Evolutionary conservation across 2,113 vertebrate genomes (phyloP).

Genomic region (Solea solea): DNA sequence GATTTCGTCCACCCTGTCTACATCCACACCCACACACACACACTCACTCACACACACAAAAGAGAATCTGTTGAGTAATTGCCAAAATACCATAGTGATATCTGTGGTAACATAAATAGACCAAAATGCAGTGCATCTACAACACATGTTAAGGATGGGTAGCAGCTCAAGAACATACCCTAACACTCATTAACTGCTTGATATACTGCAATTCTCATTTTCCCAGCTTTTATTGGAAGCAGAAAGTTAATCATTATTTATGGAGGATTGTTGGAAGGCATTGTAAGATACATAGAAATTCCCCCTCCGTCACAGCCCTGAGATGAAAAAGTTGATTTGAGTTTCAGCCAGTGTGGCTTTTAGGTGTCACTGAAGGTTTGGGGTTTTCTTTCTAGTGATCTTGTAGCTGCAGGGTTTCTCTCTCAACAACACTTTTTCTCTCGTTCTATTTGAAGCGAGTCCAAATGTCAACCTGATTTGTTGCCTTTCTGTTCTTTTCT

Average conservation of each 20-base stretch:
- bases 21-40: neutral
- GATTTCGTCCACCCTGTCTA: too few relatives aligned
- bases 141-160: constrained; percentile 36
- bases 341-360: too few relatives aligned
- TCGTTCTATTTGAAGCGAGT: neutral
- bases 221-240: neutral
- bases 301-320: neutral
- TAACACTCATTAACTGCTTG: constrained; percentile 24
- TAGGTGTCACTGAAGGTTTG: neutral
- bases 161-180: constrained; percentile 49
- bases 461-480: neutral
- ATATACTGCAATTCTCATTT: constrained; percentile 12
- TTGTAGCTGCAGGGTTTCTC: neutral
- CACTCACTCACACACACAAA: neutral
- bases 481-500: neutral
- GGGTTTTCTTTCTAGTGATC: neutral
- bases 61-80: too few relatives aligned
- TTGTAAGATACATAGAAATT: neutral
- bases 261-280: neutral
- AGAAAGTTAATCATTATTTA: neutral
- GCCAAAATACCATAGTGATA: constrained; percentile 1
- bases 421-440: neutral
- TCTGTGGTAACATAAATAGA: constrained; percentile 44
- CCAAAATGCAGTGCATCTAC: constrained; percentile 51
- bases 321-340: neutral